Percentiles rank a stretch among this genome's conserved stretches.
These are phyloP conservation scores for Eupithecia vulgata DNA, from an alignment of 2,888 invertebrate genomes.

Conservation along the genomic window DNA sequence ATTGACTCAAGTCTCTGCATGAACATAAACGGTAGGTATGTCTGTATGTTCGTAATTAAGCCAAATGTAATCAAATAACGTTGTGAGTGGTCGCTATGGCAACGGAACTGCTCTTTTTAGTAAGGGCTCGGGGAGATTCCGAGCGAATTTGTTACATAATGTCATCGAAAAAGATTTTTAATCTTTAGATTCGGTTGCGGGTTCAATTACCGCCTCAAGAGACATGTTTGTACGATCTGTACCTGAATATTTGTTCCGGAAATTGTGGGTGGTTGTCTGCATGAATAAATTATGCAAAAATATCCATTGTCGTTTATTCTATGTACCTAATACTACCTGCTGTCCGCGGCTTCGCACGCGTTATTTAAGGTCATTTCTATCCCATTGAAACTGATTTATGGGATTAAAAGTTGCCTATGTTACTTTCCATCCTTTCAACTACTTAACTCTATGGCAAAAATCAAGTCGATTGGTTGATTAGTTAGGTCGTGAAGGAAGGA, in stretches of 20 bases:
- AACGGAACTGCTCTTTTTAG: slow-evolving; percentile 46
- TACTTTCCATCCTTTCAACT: no score
- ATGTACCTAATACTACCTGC: no score
- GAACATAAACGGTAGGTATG: background rate
- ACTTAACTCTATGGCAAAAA: no score
- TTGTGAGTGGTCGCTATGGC: slow-evolving; percentile 41
- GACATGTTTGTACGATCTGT: background rate
- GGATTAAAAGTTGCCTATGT: no score
- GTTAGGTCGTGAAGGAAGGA: no score
- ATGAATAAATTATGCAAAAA: no score
- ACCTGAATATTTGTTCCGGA: background rate
- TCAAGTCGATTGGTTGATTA: no score
- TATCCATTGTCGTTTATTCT: no score
- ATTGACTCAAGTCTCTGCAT: background rate
- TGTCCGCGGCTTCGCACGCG: no score
- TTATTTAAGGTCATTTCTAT: no score
- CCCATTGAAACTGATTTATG: no score
- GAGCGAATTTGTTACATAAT: slow-evolving; percentile 15
- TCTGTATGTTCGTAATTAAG: slow-evolving; percentile 33
- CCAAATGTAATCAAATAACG: slow-evolving; percentile 50
- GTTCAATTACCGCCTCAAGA: background rate
- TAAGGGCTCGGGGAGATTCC: slow-evolving; percentile 34
- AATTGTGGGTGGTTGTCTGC: no score
- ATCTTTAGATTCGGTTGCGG: background rate
- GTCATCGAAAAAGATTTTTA: background rate